These are phyloP conservation scores for Argyra leucocephala DNA, from an alignment of 2,888 invertebrate species.

Conservation along the genomic window DNA sequence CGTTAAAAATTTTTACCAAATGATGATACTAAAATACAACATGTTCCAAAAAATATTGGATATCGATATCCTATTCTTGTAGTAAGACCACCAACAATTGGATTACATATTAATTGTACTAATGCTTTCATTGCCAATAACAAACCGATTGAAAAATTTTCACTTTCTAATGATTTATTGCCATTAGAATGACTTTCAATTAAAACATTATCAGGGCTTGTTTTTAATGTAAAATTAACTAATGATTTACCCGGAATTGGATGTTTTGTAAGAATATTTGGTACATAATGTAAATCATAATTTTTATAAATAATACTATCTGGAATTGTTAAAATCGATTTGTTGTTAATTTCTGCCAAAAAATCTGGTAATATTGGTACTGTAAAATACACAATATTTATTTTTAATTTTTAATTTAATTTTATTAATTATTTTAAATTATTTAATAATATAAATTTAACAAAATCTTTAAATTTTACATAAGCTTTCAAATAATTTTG, in stretches of 20 bases:
- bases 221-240: conserved; percentile 35
- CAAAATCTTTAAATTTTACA: too few relatives aligned
- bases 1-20: conserved; percentile 46
- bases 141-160: conserved; percentile 59
- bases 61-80: conserved; percentile 56
- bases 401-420: too few relatives aligned
- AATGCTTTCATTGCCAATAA: conserved; percentile 68
- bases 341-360: conserved; percentile 50
- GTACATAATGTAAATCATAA: conserved; percentile 29
- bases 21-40: conserved; percentile 57
- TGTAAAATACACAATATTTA: conserved; percentile 38
- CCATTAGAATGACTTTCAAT: conserved; percentile 10
- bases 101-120: conserved; percentile 68
- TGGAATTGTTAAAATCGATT: conserved; percentile 31
- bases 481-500: too few relatives aligned
- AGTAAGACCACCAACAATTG: conserved; percentile 61
- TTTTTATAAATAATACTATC: conserved; percentile 36
- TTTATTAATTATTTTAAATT: too few relatives aligned
- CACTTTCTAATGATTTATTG: conserved; percentile 44
- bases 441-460: too few relatives aligned
- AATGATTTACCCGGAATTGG: conserved; percentile 41
- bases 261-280: conserved; percentile 39
- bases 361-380: conserved; percentile 75
- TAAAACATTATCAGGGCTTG: conserved; percentile 19
- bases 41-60: conserved; percentile 59